Conservation (phyloP, 1,140 invertebrate genomes). For the Radopholus similis region DNA sequence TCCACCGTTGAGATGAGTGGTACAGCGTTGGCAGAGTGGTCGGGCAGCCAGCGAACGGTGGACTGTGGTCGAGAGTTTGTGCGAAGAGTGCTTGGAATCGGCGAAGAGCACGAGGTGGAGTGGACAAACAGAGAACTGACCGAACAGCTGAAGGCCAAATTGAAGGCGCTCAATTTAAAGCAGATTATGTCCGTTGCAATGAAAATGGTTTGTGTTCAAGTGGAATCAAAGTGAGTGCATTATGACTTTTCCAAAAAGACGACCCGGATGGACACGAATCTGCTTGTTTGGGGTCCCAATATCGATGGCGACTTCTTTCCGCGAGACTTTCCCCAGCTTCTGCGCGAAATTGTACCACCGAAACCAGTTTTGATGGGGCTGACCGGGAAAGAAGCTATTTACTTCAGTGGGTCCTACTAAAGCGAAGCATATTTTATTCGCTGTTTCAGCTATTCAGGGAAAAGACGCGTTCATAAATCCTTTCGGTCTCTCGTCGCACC, state of each 20-base stretch:
- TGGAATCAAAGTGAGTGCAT: neutral
- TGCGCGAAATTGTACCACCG: conserved; percentile 7
- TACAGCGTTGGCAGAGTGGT: conserved; percentile 23
- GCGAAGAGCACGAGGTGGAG: neutral
- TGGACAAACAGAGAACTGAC: neutral
- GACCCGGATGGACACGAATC: conserved; percentile 22
- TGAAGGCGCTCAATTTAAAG: conserved; percentile 23
- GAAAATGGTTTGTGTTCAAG: conserved; percentile 12
- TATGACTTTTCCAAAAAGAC: neutral
- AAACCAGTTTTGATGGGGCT: conserved; percentile 38
- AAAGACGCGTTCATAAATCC: conserved; percentile 25
- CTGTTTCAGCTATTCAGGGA: conserved; percentile 11
- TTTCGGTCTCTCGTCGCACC: conserved; percentile 9
- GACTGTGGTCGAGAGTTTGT: conserved; percentile 14
- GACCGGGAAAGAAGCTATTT: conserved; percentile 31
- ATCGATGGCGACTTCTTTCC: conserved; percentile 40
- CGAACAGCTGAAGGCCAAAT: neutral
- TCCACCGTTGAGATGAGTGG: conserved; percentile 23
- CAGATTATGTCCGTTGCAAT: conserved; percentile 26
- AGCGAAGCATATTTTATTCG: neutral
- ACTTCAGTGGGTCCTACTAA: conserved; percentile 34
- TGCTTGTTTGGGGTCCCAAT: conserved; percentile 35
- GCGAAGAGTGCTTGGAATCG: neutral
- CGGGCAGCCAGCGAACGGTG: conserved; percentile 21
- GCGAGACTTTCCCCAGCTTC: conserved; percentile 20